Evolutionary conservation across 1,140 invertebrate species (phyloP).

Genomic region (Neodiprion virginianus): DNA sequence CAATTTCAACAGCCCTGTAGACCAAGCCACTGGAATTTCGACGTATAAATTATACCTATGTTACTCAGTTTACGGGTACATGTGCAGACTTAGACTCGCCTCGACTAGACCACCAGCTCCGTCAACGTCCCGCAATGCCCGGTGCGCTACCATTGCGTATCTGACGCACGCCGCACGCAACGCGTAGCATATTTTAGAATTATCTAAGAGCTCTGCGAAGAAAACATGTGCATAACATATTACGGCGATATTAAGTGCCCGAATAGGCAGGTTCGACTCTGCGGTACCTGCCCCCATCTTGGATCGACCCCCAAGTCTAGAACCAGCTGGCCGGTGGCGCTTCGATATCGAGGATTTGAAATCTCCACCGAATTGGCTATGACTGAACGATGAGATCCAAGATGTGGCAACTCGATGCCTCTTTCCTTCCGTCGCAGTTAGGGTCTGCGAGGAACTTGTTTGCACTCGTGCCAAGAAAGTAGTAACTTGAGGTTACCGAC

Average conservation of each 20-base stretch:
- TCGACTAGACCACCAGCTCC: neutral
- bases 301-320: neutral
- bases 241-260: neutral
- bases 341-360: no score
- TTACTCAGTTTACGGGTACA: neutral
- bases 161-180: neutral
- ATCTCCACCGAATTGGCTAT: no score
- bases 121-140: neutral
- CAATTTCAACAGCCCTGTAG: no score
- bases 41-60: neutral
- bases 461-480: no score
- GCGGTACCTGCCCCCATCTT: no score
- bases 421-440: no score
- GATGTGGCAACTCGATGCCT: no score
- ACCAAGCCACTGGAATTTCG: no score
- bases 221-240: neutral
- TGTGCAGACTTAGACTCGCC: neutral
- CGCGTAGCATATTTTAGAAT: neutral
- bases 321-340: neutral
- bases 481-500: no score
- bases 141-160: neutral
- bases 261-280: no score
- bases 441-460: no score
- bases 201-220: neutral
- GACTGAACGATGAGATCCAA: no score